Conservation (phyloP, 2,113 vertebrate species). For the Strix uralensis region DNA sequence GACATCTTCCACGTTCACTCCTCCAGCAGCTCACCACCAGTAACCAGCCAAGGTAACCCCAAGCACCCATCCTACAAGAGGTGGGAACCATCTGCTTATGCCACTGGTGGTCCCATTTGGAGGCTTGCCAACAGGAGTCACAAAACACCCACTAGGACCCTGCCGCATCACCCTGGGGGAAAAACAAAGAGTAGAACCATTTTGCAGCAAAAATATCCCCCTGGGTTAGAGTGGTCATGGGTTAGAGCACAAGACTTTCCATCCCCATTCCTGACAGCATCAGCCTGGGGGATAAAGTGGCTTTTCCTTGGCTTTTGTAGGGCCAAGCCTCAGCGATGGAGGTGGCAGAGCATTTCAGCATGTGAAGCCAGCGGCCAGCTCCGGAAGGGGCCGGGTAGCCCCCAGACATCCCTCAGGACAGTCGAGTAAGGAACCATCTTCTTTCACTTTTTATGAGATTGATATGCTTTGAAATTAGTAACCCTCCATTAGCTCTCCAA, state of each 20-base stretch:
- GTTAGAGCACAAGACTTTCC: neutral
- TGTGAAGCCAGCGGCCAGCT: fast-evolving
- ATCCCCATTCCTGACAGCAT: neutral
- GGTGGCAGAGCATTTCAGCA: neutral
- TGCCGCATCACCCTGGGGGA: neutral
- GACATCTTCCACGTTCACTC: neutral
- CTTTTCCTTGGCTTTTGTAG: neutral
- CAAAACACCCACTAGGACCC: neutral
- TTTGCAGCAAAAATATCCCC: neutral
- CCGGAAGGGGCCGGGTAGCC: neutral
- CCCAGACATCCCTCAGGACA: neutral
- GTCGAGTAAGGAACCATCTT: neutral
- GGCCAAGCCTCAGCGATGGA: neutral
- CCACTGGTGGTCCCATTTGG: neutral
- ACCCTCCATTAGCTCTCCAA: constrained; percentile 52
- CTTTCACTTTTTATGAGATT: neutral
- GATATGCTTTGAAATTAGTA: constrained; percentile 36
- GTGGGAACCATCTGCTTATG: neutral
- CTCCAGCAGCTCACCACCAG: neutral
- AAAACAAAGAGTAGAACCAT: neutral
- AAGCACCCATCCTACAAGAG: neutral
- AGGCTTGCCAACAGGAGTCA: neutral
- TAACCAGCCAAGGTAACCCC: neutral
- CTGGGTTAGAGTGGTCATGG: neutral
- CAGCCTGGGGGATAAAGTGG: neutral